Conservation (phyloP, 2,113 vertebrate species). For the Casuarius casuarius region DNA sequence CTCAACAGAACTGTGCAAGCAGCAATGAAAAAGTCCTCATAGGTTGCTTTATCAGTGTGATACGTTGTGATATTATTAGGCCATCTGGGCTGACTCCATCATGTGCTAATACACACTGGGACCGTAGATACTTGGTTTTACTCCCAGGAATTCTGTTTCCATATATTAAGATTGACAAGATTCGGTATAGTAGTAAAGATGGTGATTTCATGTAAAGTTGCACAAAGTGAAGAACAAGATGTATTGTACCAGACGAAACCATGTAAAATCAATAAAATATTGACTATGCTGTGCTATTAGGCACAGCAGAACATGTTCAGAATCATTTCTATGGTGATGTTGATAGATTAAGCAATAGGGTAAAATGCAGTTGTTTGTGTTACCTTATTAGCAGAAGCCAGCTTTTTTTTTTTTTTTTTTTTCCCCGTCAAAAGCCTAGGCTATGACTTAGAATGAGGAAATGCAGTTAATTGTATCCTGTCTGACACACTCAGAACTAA, state of each 20-base stretch:
- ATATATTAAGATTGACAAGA: fast-evolving
- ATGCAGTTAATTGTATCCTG: background rate
- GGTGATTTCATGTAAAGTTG: background rate
- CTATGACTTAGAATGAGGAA: background rate
- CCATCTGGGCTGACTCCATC: background rate
- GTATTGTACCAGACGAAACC: background rate
- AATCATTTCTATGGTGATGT: background rate
- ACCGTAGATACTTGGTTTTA: background rate
- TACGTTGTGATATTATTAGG: background rate
- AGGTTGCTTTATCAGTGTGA: fast-evolving
- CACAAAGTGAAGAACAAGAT: background rate
- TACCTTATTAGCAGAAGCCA: background rate
- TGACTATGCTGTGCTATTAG: background rate
- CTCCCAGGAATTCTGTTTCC: background rate
- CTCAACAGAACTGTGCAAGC: background rate
- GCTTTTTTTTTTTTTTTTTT: background rate
- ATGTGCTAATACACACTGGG: background rate
- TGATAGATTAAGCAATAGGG: background rate
- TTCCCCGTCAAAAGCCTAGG: background rate
- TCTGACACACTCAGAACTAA: no score
- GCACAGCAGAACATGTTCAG: background rate
- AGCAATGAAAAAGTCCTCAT: background rate
- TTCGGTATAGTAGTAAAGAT: fast-evolving
- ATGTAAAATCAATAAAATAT: background rate
- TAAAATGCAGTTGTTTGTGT: background rate